Evolutionary conservation across 2,797 vertebrate species (phyloP).

Genomic region (Heterohyrax brucei): DNA sequence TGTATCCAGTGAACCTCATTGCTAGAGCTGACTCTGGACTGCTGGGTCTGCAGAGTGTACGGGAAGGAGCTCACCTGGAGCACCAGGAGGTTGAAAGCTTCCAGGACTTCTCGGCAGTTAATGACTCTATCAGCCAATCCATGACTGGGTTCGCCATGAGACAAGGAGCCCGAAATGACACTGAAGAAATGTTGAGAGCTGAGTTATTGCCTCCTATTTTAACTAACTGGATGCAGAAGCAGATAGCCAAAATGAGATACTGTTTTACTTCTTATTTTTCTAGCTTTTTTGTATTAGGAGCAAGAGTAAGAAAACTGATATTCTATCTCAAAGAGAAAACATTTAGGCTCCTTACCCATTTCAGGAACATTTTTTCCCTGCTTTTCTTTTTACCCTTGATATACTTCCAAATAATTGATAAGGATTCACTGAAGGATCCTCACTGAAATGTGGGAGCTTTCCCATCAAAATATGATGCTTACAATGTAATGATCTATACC

Average conservation of each 20-base stretch:
- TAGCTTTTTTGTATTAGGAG: constrained; percentile 66
- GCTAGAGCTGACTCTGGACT: constrained; percentile 96
- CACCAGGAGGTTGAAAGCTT: constrained; percentile 97
- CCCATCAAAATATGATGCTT: not conserved
- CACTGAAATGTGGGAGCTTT: not conserved
- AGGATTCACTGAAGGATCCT: not conserved
- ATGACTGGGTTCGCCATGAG: constrained; percentile 96
- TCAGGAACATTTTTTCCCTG: not conserved
- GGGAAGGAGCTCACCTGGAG: constrained; percentile 99
- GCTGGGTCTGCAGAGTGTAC: constrained; percentile 96
- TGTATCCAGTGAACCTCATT: constrained; percentile 98
- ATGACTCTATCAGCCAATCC: constrained; percentile 98
- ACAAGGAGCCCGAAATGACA: constrained; percentile 95
- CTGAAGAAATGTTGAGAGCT: constrained; percentile 90
- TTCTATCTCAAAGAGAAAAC: not conserved
- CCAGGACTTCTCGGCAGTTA: constrained; percentile 97
- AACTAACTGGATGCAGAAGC: not conserved
- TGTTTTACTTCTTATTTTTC: constrained; percentile 23
- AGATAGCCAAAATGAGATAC: not conserved
- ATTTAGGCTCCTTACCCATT: not conserved
- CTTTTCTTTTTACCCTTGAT: constrained; percentile 9
- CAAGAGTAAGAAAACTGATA: constrained; percentile 40
- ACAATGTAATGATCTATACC: not conserved
- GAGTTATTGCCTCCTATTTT: constrained; percentile 30
- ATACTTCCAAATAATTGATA: not conserved